A percentile compares a stretch with the other conserved stretches of the same genome.
Conservation (phyloP, 2,797 vertebrate species). For the Saxicola maurus region DNA sequence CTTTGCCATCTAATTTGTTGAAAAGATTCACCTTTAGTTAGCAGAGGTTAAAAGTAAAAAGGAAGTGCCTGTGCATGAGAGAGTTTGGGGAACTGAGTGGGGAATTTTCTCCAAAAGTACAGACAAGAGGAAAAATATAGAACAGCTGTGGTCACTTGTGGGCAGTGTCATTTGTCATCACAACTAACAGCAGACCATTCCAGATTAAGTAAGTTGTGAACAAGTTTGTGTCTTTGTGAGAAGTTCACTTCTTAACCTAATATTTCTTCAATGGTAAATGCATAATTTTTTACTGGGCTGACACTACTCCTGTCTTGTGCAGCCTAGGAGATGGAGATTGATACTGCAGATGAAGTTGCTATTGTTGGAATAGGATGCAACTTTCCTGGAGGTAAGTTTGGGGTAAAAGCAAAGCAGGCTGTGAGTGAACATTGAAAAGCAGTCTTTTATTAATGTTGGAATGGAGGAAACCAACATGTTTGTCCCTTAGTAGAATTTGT, state of each 20-base stretch:
- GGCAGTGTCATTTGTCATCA: no score
- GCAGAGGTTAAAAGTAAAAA: not conserved
- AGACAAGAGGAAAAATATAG: no score
- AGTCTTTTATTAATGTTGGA: not conserved
- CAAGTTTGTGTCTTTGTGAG: no score
- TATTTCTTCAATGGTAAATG: no score
- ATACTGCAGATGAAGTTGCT: slow-evolving; percentile 70
- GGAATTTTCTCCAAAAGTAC: not conserved
- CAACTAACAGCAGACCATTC: no score
- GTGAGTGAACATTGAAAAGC: not conserved
- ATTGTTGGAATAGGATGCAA: slow-evolving; percentile 85
- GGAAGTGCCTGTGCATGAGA: not conserved
- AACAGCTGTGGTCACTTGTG: no score
- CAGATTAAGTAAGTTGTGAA: no score
- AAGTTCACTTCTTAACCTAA: no score
- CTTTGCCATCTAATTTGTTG: not conserved
- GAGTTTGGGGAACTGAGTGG: not conserved
- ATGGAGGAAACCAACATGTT: not conserved
- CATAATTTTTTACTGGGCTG: not conserved
- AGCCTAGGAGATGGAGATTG: slow-evolving; percentile 60
- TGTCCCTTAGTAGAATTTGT: not conserved
- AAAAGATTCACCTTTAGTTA: rapidly evolving
- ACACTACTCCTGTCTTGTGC: not conserved
- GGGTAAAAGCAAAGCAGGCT: not conserved
- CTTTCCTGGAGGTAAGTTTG: slow-evolving; percentile 79